Percentiles rank a stretch among this genome's conserved stretches.
Evolutionary conservation across 2,797 vertebrate species (phyloP).

Genomic region (Arnoldichthys spilopterus): DNA sequence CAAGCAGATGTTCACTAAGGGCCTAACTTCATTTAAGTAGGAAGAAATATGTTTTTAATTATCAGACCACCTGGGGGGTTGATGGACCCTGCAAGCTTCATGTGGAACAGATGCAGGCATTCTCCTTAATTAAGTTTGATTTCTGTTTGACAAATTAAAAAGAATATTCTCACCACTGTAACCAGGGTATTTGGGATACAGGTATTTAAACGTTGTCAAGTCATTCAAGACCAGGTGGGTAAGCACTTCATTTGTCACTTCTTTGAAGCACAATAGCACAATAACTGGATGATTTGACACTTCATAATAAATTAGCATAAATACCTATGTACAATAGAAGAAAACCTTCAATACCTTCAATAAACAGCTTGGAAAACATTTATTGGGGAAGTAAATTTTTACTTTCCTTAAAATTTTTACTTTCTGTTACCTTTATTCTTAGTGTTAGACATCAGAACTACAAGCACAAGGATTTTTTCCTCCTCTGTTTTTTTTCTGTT

Average conservation of each 20-base stretch:
- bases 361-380: slow-evolving; percentile 30
- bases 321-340: slow-evolving; percentile 31
- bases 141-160: slow-evolving; percentile 63
- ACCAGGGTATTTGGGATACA: slow-evolving; percentile 43
- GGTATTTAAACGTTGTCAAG: slow-evolving; percentile 47
- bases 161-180: slow-evolving; percentile 53
- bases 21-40: slow-evolving; percentile 64
- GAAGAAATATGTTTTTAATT: slow-evolving; percentile 78
- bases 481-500: no score
- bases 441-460: not conserved
- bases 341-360: slow-evolving; percentile 19
- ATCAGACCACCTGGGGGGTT: slow-evolving; percentile 75
- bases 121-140: slow-evolving; percentile 67
- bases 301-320: slow-evolving; percentile 31
- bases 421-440: not conserved
- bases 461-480: no score
- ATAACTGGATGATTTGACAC: slow-evolving; percentile 39
- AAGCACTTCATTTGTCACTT: no score
- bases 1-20: slow-evolving; percentile 59
- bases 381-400: slow-evolving; percentile 3
- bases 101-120: slow-evolving; percentile 62
- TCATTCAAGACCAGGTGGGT: slow-evolving; percentile 46
- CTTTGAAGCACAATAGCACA: not conserved
- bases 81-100: slow-evolving; percentile 61
- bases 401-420: not conserved